These are phyloP conservation scores for Cactoblastis cactorum DNA, from an alignment of 2,888 invertebrate species.

Conservation along the genomic window DNA sequence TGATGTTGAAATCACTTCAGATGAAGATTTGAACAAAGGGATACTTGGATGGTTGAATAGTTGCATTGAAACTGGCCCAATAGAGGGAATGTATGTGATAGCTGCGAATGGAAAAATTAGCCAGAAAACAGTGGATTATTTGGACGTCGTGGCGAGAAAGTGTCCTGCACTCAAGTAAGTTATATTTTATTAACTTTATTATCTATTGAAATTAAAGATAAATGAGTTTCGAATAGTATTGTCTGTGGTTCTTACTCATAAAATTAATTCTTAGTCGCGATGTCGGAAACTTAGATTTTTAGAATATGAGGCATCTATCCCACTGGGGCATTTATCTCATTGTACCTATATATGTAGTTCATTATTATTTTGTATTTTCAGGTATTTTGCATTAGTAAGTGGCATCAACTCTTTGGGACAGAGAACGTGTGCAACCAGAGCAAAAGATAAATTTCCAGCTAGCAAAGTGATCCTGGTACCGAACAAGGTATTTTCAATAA, in stretches of 20 bases:
- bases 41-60: conserved; percentile 25
- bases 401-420: conserved; percentile 20
- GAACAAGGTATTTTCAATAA: conserved; percentile 16
- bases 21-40: conserved; percentile 17
- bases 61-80: conserved; percentile 22
- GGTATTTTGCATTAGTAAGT: conserved; percentile 22
- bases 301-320: too few species aligned
- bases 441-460: conserved; percentile 20
- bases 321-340: too few species aligned
- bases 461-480: conserved; percentile 20
- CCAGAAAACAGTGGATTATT: conserved; percentile 22
- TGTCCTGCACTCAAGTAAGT: conserved; percentile 36
- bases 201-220: too few species aligned
- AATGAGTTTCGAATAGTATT: too few species aligned
- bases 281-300: too few species aligned
- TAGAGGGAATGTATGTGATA: conserved; percentile 35
- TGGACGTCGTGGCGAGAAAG: conserved; percentile 34
- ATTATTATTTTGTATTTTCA: not conserved
- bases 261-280: too few species aligned
- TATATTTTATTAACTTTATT: not conserved
- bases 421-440: conserved; percentile 19
- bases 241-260: too few species aligned
- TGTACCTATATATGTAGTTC: too few species aligned
- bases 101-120: conserved; percentile 15
- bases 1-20: conserved; percentile 19